Percentiles rank a stretch among this genome's conserved stretches.
Evolutionary conservation across 2,113 vertebrate species (phyloP).

Genomic region (Fulica atra): DNA sequence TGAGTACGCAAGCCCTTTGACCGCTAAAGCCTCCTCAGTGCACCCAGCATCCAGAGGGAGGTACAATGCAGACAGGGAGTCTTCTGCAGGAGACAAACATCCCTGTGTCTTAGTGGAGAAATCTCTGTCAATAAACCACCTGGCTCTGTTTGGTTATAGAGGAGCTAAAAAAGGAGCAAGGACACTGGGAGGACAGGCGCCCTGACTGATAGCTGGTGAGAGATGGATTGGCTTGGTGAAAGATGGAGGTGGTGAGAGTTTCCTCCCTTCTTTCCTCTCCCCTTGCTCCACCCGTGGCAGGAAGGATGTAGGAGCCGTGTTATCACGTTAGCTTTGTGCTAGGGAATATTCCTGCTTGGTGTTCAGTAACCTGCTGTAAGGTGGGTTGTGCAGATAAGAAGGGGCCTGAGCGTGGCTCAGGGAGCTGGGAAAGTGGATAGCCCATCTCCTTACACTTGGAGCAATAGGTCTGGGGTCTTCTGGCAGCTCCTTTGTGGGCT

Average conservation of each 20-base stretch:
- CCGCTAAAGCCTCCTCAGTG: background rate
- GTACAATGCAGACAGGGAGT: background rate
- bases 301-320: background rate
- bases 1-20: fast-evolving
- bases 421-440: background rate
- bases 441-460: background rate
- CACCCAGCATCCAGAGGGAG: background rate
- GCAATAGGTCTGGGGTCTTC: background rate
- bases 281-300: background rate
- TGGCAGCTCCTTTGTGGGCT: background rate
- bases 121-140: background rate
- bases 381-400: background rate
- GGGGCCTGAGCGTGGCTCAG: background rate
- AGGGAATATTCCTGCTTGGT: background rate
- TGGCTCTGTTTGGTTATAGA: background rate
- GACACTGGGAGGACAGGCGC: background rate
- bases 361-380: background rate
- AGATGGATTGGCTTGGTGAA: background rate
- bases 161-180: conserved; percentile 12
- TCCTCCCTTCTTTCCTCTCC: background rate
- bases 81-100: background rate
- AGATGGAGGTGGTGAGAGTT: background rate
- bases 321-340: background rate
- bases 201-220: background rate
- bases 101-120: background rate